These are phyloP conservation scores for Luscinia luscinia DNA, from an alignment of 2,797 vertebrate species.

Conservation along the genomic window DNA sequence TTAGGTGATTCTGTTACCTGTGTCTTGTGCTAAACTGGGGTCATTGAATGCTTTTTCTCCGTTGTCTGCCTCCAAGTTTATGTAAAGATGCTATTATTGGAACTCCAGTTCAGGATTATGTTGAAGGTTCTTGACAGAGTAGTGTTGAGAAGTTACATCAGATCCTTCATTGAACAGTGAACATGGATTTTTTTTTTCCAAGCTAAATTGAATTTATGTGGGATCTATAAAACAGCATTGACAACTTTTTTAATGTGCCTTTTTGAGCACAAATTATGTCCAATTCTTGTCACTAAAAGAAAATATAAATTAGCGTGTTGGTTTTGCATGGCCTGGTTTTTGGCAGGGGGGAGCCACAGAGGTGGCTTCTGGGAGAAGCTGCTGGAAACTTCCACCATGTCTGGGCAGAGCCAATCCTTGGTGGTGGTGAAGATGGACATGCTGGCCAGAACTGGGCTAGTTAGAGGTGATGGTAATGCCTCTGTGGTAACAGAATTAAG, in stretches of 20 bases:
- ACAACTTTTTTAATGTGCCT: background rate
- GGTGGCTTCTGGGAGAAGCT: background rate
- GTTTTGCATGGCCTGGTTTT: background rate
- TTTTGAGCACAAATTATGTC: background rate
- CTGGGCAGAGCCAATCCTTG: too few relatives aligned
- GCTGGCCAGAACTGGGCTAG: accelerated
- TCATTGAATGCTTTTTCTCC: background rate
- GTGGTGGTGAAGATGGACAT: too few relatives aligned
- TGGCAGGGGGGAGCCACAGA: background rate
- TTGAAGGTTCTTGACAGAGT: background rate
- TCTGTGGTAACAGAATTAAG: background rate
- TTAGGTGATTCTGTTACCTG: background rate
- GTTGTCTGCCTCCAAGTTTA: background rate
- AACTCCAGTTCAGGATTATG: background rate
- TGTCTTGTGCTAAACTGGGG: background rate
- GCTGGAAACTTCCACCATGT: background rate
- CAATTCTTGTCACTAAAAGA: background rate
- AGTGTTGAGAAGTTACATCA: background rate
- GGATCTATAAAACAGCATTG: background rate
- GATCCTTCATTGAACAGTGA: background rate
- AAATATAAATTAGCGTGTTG: background rate
- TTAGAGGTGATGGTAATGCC: too few relatives aligned
- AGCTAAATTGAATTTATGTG: background rate
- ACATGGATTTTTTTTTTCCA: background rate
- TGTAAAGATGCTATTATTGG: background rate